Base-by-base conservation (phyloP, 2,113 vertebrate genomes). In the Triplophysa siluroides region DNA sequence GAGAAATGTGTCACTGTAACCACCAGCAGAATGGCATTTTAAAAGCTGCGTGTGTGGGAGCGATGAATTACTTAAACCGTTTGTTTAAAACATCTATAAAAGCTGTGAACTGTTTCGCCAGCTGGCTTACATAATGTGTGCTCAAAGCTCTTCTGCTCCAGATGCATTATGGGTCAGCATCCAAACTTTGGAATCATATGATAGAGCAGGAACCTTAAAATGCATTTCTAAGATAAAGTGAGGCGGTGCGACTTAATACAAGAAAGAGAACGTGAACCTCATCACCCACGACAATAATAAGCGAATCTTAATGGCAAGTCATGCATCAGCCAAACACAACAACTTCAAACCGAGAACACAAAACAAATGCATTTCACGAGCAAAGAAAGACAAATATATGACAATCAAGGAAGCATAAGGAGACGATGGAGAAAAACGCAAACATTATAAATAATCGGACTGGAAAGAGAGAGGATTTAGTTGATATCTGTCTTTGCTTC, bases 121-220 rank as follows among this genome's bases (percentile, higher is more conserved):
- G n/a, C 16, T 14, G 13, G 47, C 58, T 80, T 72, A 77, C 54
- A 63, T 72, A 78, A 77, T 41, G 8, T 80, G 79, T 41, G 5
- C 47, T 38, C 41, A 64, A 58, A 66, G 8, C 45, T 38, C 63
- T 61, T 43, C 43, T 52, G 43, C 43, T 45, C 11, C 64, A 38
- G n/a, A 6, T 63, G 38, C 78, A 83, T 61, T 78, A 72, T 43
- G 60, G 18, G 70, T 26, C 33, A n/a, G 16, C 38, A 3, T 75
- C 69, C 61, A 79, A 76, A 24, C 43, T 54, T 76, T 47, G 33
- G 29, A 75, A 65, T 76, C 61, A 79, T 47, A 65, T 82, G 52
- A n/a, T 43, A 64, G 38, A 60, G 24, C 52, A 45, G 47, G 21
- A 52, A 26, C 11, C 43, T 76, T 3, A 26, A 65, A 60, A 81